Conservation (phyloP, 2,797 vertebrate genomes). For the Anguilla anguilla region DNA sequence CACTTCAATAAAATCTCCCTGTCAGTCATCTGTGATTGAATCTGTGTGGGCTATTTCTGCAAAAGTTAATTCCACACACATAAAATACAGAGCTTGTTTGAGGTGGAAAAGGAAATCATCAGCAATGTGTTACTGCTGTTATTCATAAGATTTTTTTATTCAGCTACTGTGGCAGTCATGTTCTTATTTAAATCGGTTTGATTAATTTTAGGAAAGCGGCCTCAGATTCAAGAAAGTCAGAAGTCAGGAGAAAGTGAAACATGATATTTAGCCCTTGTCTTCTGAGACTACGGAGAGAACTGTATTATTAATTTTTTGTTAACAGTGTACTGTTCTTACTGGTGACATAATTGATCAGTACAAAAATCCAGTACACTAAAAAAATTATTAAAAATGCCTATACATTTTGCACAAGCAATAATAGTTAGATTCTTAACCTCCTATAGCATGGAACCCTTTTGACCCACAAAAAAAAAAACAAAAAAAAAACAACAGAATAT, state of each 20-base stretch:
- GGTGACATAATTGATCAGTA: neutral
- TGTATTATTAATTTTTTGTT: constrained; percentile 7
- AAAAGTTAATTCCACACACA: neutral
- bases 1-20: neutral
- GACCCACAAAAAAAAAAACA: neutral
- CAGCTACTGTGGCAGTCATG: neutral
- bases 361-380: neutral
- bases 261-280: neutral
- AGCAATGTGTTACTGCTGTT: neutral
- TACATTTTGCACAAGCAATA: no score
- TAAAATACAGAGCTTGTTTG: neutral
- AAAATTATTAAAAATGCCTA: neutral
- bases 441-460: neutral
- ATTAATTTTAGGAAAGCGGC: neutral
- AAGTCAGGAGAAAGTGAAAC: neutral
- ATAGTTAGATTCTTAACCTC: neutral
- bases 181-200: neutral
- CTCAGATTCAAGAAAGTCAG: no score
- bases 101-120: neutral
- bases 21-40: neutral
- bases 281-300: neutral
- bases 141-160: neutral
- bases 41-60: neutral
- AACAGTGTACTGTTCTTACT: neutral
- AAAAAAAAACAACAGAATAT: no score